These are phyloP conservation scores for Apamea crenata DNA, from an alignment of 2,888 invertebrate genomes.

Conservation along the genomic window DNA sequence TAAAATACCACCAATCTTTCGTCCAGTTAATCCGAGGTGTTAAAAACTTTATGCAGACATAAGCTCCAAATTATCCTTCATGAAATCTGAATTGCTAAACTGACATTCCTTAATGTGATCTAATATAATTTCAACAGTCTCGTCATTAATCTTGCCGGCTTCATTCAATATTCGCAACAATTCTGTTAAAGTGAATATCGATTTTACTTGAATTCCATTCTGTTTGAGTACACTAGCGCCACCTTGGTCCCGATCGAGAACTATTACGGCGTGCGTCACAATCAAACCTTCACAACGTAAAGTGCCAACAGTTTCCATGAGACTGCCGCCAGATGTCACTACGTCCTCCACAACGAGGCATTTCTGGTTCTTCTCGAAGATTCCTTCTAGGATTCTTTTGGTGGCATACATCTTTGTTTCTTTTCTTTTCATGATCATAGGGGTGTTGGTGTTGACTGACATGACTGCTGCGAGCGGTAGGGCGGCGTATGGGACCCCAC, in stretches of 20 bases:
- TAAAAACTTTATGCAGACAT: constrained; percentile 5
- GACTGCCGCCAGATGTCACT: constrained; percentile 97
- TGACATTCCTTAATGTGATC: constrained; percentile 85
- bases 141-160: constrained; percentile 91
- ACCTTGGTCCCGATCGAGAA: constrained; percentile 98
- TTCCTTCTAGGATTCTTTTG: constrained; percentile 98
- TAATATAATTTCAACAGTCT: constrained; percentile 82
- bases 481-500: constrained; percentile 99
- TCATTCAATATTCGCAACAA: constrained; percentile 91
- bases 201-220: constrained; percentile 93
- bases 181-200: constrained; percentile 92
- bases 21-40: no score
- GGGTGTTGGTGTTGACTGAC: constrained; percentile 92
- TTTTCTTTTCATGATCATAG: constrained; percentile 98
- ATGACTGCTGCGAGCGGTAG: constrained; percentile 97
- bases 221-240: constrained; percentile 93
- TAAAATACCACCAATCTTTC: constrained; percentile 2
- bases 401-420: constrained; percentile 98
- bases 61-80: constrained; percentile 77
- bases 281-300: constrained; percentile 91
- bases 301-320: constrained; percentile 96
- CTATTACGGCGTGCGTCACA: constrained; percentile 95
- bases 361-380: constrained; percentile 91
- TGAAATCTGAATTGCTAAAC: constrained; percentile 72
- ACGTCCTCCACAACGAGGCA: constrained; percentile 99